Base-by-base conservation (phyloP, 2,797 vertebrate genomes). In the Pipistrellus pygmaeus region DNA sequence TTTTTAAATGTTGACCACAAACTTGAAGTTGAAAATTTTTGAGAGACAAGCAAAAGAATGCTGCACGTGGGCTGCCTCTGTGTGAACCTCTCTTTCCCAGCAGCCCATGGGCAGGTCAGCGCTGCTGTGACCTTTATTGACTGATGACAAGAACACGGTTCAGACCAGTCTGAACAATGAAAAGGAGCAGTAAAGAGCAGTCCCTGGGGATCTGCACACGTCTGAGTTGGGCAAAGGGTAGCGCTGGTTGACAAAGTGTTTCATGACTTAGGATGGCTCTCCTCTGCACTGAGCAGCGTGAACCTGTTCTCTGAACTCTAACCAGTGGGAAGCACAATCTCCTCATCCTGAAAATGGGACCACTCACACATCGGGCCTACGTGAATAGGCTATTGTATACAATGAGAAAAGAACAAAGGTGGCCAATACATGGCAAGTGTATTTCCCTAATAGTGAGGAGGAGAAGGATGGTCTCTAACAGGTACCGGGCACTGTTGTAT, bases 11-110 rank as follows among this genome's bases (percentile, higher is more conserved):
- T 68, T 55, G 38, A 38, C 30, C 32, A 73, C 38, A 94, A 82
- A 91, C 77, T 41, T 27, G 60, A 68, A 91, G 71, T 55, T 82
- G 32, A 72, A 91, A 66, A 88, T 32, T 15, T 53, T 27, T 32
- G 51, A 71, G 17, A 89, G 18, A 51, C 17, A 57, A 85, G 85
- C 38, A 68, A 78, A 81, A 46, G 3, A 57, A 62, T 21, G 21
- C 6, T 21, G 6, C 18, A 6, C 6, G 0, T 5, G 6, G 13
- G 23, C n/a, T 44, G 10, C n/a, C 51, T 35, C 0, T 27, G 1
- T 69, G 77, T 46, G n/a, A 64, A 27, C 17, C 21, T 62, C 51
- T 68, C 77, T 71, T 25, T 57, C 87, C 93, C 60, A 75, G 88
- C 90, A 90, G 44, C 51, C 48, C 25, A 0, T 0, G 1, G 82